These are phyloP conservation scores for Lethenteron camtschaticum DNA, from an alignment of 2,113 vertebrate genomes.

Conservation along the genomic window DNA sequence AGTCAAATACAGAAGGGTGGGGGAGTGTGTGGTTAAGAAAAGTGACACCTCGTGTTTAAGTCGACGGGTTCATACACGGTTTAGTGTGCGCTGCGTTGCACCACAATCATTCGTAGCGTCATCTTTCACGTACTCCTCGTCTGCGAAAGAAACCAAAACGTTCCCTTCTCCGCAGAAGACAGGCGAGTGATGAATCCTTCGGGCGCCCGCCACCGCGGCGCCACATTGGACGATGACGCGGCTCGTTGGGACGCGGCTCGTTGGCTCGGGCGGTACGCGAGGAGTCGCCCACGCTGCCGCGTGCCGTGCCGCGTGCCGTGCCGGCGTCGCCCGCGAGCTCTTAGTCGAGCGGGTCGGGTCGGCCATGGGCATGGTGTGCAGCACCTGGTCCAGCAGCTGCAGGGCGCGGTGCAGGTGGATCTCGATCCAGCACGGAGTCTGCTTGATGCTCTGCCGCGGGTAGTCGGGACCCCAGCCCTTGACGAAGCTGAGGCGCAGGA, in stretches of 20 bases:
- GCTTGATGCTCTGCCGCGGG: conserved; percentile 37
- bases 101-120: too few relatives aligned
- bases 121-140: too few relatives aligned
- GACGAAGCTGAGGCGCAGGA: conserved; percentile 36
- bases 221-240: background rate
- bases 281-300: too few relatives aligned
- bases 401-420: conserved; percentile 37
- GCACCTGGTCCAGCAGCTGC: conserved; percentile 41
- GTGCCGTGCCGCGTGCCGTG: too few relatives aligned
- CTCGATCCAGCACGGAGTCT: conserved; percentile 47
- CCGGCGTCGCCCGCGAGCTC: background rate
- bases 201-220: background rate
- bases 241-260: background rate
- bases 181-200: background rate
- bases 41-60: too few relatives aligned
- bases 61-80: too few relatives aligned
- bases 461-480: conserved; percentile 52
- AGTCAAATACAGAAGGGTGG: too few relatives aligned
- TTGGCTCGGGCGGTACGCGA: too few relatives aligned
- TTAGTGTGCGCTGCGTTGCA: too few relatives aligned
- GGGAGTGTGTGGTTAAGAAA: too few relatives aligned
- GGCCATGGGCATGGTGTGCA: conserved; percentile 31
- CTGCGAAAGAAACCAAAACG: conserved; percentile 4
- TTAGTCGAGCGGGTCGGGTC: conserved; percentile 28
- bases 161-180: background rate